phyloP scores from a whole-genome alignment of 2,888 invertebrate species.

The Aplocera efformata region DNA sequence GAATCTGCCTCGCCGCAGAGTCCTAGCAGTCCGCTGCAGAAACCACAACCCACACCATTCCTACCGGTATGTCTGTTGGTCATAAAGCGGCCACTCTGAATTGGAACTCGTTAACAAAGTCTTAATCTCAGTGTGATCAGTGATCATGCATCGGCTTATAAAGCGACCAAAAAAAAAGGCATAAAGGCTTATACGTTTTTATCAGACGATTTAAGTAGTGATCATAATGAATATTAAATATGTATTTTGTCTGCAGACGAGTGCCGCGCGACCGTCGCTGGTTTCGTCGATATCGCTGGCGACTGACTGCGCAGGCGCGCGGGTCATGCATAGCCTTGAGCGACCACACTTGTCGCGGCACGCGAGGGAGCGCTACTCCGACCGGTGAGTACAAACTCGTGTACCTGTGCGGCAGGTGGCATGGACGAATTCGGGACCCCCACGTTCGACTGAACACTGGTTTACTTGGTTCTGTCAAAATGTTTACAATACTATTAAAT shows the following conservation, averaged over 20 bases:
- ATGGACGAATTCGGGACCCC: background rate
- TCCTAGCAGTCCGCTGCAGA: constrained; percentile 80
- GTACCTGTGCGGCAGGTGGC: background rate
- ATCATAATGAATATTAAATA: too few relatives aligned
- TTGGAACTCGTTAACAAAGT: too few relatives aligned
- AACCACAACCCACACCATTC: constrained; percentile 68
- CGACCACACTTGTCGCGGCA: constrained; percentile 68
- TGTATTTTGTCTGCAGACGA: too few relatives aligned
- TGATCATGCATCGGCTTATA: too few relatives aligned
- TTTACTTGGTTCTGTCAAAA: too few relatives aligned
- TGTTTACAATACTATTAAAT: too few relatives aligned
- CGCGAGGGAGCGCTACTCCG: constrained; percentile 70
- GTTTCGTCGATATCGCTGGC: constrained; percentile 75
- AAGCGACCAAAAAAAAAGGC: too few relatives aligned
- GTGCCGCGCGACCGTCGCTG: constrained; percentile 66
- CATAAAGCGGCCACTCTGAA: too few relatives aligned
- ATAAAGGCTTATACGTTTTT: too few relatives aligned
- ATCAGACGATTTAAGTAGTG: too few relatives aligned
- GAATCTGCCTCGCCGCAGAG: constrained; percentile 82
- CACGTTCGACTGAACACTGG: background rate
- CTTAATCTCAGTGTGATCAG: too few relatives aligned
- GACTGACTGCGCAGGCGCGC: constrained; percentile 58
- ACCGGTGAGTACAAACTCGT: constrained; percentile 49
- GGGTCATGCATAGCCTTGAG: constrained; percentile 70
- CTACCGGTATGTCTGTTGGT: constrained; percentile 53